A percentile compares a stretch with the other conserved stretches of the same genome.
phyloP scores from a whole-genome alignment of 2,888 invertebrate species.

The Perdita meconis region DNA sequence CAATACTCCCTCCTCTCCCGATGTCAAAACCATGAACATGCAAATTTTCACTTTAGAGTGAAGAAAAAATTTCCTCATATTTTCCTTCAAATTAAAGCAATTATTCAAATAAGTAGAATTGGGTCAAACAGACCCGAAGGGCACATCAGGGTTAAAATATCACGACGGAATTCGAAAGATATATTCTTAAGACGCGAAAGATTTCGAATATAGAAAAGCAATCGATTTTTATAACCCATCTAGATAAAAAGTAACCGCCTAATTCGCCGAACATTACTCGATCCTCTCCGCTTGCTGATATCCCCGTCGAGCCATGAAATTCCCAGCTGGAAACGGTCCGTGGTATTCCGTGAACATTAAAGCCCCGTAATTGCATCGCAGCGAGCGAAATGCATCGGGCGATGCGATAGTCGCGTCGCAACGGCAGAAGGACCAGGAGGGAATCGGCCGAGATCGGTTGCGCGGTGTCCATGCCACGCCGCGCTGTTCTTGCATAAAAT shows the following conservation, averaged over 20 bases:
- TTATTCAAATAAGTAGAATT: no score
- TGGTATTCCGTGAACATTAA: slow-evolving; percentile 78
- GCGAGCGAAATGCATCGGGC: slow-evolving; percentile 75
- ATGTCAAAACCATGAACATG: no score
- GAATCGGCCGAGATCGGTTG: slow-evolving; percentile 18
- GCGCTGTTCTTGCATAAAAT: slow-evolving; percentile 35
- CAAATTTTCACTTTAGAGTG: no score
- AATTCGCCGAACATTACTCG: slow-evolving; percentile 72
- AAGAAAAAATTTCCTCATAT: no score
- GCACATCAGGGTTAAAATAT: no score
- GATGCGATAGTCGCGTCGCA: slow-evolving; percentile 43
- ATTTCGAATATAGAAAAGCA: slow-evolving; percentile 30
- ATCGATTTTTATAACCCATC: no score
- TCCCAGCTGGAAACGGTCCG: slow-evolving; percentile 75
- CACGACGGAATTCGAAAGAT: no score
- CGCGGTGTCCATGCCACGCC: slow-evolving; percentile 53
- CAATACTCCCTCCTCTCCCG: no score
- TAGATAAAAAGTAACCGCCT: no score
- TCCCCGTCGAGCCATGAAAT: slow-evolving; percentile 78
- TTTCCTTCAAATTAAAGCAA: no score
- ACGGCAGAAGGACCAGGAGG: slow-evolving; percentile 30
- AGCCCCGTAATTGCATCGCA: slow-evolving; percentile 79
- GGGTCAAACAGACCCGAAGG: no score
- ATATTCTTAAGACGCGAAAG: background rate
- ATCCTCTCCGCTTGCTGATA: slow-evolving; percentile 69